These are phyloP conservation scores for Neogobius melanostomus DNA, from an alignment of 2,113 vertebrate species.

Conservation along the genomic window DNA sequence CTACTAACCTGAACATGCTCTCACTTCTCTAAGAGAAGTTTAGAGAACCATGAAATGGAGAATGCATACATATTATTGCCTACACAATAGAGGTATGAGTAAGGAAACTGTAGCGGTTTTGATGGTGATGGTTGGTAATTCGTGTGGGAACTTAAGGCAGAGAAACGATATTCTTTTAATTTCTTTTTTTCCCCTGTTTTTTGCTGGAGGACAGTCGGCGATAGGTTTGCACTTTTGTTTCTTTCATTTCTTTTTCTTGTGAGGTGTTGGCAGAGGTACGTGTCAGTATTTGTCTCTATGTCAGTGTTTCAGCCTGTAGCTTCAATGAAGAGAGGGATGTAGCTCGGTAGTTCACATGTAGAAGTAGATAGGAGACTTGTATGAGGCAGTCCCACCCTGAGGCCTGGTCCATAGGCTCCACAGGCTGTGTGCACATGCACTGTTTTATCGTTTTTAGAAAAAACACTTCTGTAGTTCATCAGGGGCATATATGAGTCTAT, in stretches of 20 bases:
- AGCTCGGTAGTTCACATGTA: slow-evolving; percentile 10
- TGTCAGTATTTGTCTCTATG: slow-evolving; percentile 40
- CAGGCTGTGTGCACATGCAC: slow-evolving; percentile 43
- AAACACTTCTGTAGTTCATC: slow-evolving; percentile 66
- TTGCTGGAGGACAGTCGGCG: slow-evolving; percentile 48
- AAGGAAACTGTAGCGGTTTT: slow-evolving; percentile 23
- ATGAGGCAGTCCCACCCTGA: slow-evolving; percentile 59
- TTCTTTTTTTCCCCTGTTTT: slow-evolving; percentile 36
- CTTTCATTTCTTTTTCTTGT: slow-evolving; percentile 47
- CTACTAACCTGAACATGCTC: slow-evolving; percentile 15
- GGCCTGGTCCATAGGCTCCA: slow-evolving; percentile 51
- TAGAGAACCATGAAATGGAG: not conserved
- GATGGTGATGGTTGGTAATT: slow-evolving; percentile 36
- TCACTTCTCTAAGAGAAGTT: slow-evolving; percentile 6
- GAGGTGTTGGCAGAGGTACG: slow-evolving; percentile 40
- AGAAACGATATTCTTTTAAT: slow-evolving; percentile 22
- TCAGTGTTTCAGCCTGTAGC: slow-evolving; percentile 40
- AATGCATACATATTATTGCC: slow-evolving; percentile 14
- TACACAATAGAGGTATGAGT: slow-evolving; percentile 17
- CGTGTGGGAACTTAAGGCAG: slow-evolving; percentile 39
- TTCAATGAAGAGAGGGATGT: slow-evolving; percentile 61
- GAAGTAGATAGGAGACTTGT: slow-evolving; percentile 1
- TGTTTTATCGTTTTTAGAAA: slow-evolving; percentile 60
- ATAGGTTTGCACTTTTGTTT: slow-evolving; percentile 71
- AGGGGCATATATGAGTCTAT: slow-evolving; percentile 64